A percentile compares a stretch with the other conserved stretches of the same genome.
These are phyloP conservation scores for Intellagama lesueurii DNA, from an alignment of 2,797 vertebrate genomes.

Conservation along the genomic window DNA sequence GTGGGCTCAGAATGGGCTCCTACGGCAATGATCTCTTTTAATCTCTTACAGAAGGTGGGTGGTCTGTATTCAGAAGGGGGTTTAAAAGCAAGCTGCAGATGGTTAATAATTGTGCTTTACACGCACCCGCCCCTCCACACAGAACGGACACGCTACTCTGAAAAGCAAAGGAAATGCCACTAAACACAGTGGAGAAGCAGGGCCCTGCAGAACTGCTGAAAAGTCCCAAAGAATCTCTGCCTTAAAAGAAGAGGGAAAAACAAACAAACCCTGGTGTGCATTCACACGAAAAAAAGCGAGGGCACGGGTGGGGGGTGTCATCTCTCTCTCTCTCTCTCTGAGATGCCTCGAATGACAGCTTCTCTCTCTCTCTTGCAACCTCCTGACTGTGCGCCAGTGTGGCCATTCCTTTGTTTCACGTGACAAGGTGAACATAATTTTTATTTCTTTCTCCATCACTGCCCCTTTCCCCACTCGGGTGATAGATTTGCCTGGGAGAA, in stretches of 20 bases:
- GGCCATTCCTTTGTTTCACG: constrained; percentile 82
- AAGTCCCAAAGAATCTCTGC: constrained; percentile 50
- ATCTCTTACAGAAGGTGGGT: constrained; percentile 49
- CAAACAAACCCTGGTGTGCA: constrained; percentile 64
- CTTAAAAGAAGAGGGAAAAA: constrained; percentile 32
- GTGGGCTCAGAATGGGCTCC: background rate
- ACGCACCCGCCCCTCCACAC: rapidly evolving
- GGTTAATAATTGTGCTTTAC: constrained; percentile 39
- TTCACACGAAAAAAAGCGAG: constrained; percentile 57
- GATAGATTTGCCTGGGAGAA: constrained; percentile 84
- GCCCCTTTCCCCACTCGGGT: constrained; percentile 69
- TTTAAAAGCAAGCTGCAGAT: constrained; percentile 46
- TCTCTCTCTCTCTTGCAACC: constrained; percentile 75
- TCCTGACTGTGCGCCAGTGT: constrained; percentile 46
- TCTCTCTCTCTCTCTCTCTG: constrained; percentile 22
- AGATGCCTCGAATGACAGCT: constrained; percentile 75
- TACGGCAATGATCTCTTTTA: background rate
- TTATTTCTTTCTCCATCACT: constrained; percentile 78
- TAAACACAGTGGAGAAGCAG: constrained; percentile 35
- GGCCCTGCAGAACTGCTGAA: constrained; percentile 47
- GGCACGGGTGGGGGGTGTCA: constrained; percentile 26
- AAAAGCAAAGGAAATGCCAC: constrained; percentile 61
- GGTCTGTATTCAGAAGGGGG: constrained; percentile 64
- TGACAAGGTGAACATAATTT: constrained; percentile 85
- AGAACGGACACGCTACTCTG: constrained; percentile 18